Evolutionary conservation across 2,113 vertebrate genomes (phyloP), one percentile per base, ranked within the genome.

Genomic region (Dicerorhinus sumatrensis): DNA sequence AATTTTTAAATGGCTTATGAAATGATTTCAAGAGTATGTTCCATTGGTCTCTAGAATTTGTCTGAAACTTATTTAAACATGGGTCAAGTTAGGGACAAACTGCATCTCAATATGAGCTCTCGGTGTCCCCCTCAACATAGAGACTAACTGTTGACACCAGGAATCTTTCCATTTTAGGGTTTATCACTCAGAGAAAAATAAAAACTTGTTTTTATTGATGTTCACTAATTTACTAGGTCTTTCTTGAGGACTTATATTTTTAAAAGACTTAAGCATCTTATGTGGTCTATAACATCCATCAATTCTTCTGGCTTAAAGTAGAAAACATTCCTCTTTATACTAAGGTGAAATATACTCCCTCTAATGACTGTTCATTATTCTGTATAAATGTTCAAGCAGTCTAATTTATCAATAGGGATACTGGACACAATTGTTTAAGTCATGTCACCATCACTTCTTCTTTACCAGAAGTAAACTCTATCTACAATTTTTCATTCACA

Each of bases 131-230:
- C 7, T 21, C 7, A 29, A 31, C 17, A 27, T 25, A 42, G 29
- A 12, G 2, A 65, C 1, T 36, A 7, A 62, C 1, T 3, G 0
- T 31, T 69, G 60, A 0, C 33, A 79, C 2, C 42, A 14, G 20
- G 23, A 82, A 27, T 14, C 21, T 75, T 67, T 54, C 13, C 14
- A 33, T 12, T 2, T 2, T 29, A 11, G 6, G 8, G 0, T 7
- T 39, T 62, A 48, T 56, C 31, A 18, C 0, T 0, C 9, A 10
- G 2, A 2, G 0, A 11, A 31, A 62, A 31, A 17, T 1, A 62
- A 54, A 51, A 36, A 42, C 2, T 3, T 6, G 7, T 27, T n/a
- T 76, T 92, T 29, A 67, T n/a, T 48, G 39, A 12, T 4, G 5
- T 79, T 79, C 54, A 73, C 14, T 33, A n/a, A 20, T 27, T n/a